Percentiles rank a stretch among this genome's conserved stretches.
These are phyloP conservation scores for Myotis myotis DNA, from an alignment of 2,797 vertebrate genomes.

Conservation along the genomic window DNA sequence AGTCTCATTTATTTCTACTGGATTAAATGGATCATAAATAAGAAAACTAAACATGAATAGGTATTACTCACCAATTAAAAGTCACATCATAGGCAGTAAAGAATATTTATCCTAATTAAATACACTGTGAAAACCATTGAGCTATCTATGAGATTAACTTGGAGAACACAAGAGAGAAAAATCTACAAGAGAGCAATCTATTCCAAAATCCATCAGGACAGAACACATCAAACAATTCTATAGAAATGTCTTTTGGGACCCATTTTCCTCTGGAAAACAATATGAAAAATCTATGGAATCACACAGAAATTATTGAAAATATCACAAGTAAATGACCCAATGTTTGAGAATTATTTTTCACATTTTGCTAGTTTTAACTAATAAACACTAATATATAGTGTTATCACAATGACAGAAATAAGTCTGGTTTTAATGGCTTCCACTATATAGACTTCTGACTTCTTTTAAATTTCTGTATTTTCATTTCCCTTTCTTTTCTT, in stretches of 20 bases:
- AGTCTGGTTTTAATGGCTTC: neutral
- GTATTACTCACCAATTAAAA: neutral
- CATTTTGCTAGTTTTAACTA: slow-evolving; percentile 4
- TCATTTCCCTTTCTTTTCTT: neutral
- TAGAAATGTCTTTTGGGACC: neutral
- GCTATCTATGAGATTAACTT: neutral
- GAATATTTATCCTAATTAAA: neutral
- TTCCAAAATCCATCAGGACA: neutral
- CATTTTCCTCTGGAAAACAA: neutral
- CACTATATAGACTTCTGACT: neutral
- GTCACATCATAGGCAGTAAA: neutral
- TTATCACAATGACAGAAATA: neutral
- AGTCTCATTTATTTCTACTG: neutral
- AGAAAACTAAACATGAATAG: neutral
- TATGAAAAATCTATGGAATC: neutral
- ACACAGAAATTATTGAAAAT: neutral
- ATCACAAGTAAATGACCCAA: neutral
- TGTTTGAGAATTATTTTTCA: neutral
- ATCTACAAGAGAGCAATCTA: neutral
- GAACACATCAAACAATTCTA: neutral
- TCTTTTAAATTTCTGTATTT: slow-evolving; percentile 18
- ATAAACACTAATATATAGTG: neutral
- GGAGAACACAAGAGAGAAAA: neutral
- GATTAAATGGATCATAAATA: neutral
- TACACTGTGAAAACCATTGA: neutral